Evolutionary conservation across 2,797 vertebrate species (phyloP).

Genomic region (Diplodus sargus): DNA sequence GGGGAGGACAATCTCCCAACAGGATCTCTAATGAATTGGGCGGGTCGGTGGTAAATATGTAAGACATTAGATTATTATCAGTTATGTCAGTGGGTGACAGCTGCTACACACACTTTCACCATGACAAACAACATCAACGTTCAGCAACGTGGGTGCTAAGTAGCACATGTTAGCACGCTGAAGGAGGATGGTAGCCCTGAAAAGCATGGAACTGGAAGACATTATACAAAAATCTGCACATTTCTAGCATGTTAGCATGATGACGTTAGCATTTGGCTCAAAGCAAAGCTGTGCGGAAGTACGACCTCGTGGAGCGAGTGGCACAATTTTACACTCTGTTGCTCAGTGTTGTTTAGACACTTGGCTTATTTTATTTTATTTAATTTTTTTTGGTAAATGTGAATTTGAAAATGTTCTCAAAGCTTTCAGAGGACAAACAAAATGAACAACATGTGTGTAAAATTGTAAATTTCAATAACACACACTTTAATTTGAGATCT

Average conservation of each 20-base stretch:
- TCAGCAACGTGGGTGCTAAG: neutral
- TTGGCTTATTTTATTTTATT: too few species aligned
- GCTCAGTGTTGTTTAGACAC: neutral
- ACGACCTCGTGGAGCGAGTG: neutral
- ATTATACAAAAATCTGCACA: neutral
- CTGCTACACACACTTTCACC: too few species aligned
- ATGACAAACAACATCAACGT: too few species aligned
- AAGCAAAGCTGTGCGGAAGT: neutral
- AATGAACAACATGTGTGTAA: neutral
- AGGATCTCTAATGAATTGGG: neutral
- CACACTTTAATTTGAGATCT: neutral
- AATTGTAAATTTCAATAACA: too few species aligned
- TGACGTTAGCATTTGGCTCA: neutral
- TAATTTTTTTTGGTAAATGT: neutral
- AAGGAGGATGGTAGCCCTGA: neutral
- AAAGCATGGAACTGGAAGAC: neutral
- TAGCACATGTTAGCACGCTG: neutral
- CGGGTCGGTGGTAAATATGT: neutral
- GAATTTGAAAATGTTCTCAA: neutral
- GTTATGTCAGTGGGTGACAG: neutral
- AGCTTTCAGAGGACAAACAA: neutral
- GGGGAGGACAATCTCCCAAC: neutral
- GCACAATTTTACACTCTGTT: neutral
- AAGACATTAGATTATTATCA: neutral
- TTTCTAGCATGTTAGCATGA: neutral